These are phyloP conservation scores for Sebastolobus alascanus DNA, from an alignment of 2,797 vertebrate genomes.

Conservation along the genomic window DNA sequence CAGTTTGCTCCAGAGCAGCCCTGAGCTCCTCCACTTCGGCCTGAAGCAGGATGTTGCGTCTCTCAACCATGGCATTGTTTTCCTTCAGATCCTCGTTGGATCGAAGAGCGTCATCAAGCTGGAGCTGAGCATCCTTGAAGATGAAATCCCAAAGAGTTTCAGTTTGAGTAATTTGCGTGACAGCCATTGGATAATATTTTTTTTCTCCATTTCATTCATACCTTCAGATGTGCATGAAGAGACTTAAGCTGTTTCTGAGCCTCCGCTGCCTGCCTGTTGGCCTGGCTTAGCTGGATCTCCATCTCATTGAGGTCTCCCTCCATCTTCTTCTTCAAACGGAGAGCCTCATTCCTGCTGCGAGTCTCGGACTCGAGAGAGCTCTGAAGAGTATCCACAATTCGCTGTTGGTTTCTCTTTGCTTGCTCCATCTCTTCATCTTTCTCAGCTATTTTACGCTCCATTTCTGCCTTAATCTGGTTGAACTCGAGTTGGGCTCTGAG, in stretches of 20 bases:
- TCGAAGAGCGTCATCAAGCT: conserved; percentile 85
- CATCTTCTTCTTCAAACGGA: conserved; percentile 86
- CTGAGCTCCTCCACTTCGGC: conserved; percentile 88
- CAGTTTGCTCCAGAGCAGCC: conserved; percentile 84
- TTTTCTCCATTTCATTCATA: conserved; percentile 28
- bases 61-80: conserved; percentile 89
- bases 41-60: conserved; percentile 90
- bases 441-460: conserved; percentile 89
- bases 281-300: conserved; percentile 88
- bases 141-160: too few species aligned
- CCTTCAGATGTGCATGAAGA: conserved; percentile 85
- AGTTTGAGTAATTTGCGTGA: too few species aligned
- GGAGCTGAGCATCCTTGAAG: conserved; percentile 87
- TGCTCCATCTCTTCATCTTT: conserved; percentile 94
- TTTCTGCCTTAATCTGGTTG: conserved; percentile 89
- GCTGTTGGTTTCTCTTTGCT: conserved; percentile 89
- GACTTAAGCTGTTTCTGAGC: conserved; percentile 87
- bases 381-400: conserved; percentile 83
- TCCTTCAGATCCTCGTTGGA: conserved; percentile 91
- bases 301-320: conserved; percentile 91
- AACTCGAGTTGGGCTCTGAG: conserved; percentile 90
- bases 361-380: conserved; percentile 86
- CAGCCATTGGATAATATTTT: too few species aligned
- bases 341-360: conserved; percentile 85
- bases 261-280: conserved; percentile 84